Evolutionary conservation across 2,113 vertebrate genomes (phyloP).

Genomic region (Catharus minimus): DNA sequence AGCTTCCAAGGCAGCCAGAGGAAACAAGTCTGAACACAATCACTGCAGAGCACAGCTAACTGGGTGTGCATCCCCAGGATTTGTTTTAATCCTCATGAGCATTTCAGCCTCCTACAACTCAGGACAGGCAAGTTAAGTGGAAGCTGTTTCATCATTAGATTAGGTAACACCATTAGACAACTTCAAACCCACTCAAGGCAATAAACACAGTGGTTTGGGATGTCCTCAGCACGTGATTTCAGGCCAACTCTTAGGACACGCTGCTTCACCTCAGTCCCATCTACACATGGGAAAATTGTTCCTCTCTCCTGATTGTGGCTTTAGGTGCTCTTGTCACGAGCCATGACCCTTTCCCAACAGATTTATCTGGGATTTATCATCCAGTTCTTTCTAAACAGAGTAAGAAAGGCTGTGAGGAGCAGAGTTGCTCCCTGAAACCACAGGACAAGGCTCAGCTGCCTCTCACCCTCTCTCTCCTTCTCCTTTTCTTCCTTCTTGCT

Average conservation of each 20-base stretch:
- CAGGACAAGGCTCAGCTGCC: not conserved
- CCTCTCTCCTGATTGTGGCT: not conserved
- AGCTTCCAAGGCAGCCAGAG: not conserved
- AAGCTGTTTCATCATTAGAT: not conserved
- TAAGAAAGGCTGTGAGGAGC: not conserved
- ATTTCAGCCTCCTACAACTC: not conserved
- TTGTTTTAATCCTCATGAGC: not conserved
- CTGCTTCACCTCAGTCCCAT: not conserved
- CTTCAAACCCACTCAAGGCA: not conserved
- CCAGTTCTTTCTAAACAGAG: not conserved
- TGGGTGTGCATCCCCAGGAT: not conserved
- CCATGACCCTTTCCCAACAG: not conserved
- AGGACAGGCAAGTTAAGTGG: not conserved
- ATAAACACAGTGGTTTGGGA: not conserved
- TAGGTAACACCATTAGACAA: not conserved
- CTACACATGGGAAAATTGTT: not conserved
- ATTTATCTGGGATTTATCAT: not conserved
- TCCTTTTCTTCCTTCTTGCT: slow-evolving; percentile 98
- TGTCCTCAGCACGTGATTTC: not conserved
- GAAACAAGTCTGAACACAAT: slow-evolving; percentile 43
- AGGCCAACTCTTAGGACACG: not conserved
- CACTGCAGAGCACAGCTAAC: not conserved
- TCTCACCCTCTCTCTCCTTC: slow-evolving; percentile 93
- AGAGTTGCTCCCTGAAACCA: not conserved
- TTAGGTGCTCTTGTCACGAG: not conserved